Percentiles rank a stretch among this genome's conserved stretches.
Conservation (phyloP, 2,113 vertebrate species). For the Microcebus griseorufus region DNA sequence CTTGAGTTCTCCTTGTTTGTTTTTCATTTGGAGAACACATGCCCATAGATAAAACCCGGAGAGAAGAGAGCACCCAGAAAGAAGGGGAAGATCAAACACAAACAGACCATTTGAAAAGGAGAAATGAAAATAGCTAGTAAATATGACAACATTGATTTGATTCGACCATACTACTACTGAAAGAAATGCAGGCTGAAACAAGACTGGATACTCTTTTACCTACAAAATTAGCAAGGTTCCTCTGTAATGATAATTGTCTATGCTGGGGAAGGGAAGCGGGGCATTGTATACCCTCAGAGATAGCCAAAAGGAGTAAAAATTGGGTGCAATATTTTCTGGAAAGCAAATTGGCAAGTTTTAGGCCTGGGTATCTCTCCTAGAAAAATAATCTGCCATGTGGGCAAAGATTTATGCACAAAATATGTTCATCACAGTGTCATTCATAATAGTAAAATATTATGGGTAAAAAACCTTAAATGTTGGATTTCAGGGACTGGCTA, state of each 20-base stretch:
- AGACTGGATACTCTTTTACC: not conserved
- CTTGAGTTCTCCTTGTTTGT: slow-evolving; percentile 1
- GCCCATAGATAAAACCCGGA: not conserved
- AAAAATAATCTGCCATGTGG: slow-evolving; percentile 47
- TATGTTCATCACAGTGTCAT: slow-evolving; percentile 2
- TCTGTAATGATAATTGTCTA: not conserved
- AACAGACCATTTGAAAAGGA: not conserved
- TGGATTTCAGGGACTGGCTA: slow-evolving; percentile 33
- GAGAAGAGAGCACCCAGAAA: not conserved
- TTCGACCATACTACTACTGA: not conserved
- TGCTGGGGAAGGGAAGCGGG: not conserved
- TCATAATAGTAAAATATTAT: slow-evolving; percentile 61
- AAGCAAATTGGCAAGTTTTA: slow-evolving; percentile 25
- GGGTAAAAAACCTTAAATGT: not conserved
- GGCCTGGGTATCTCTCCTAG: not conserved
- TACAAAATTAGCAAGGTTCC: not conserved
- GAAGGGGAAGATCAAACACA: not conserved
- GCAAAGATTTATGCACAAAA: slow-evolving; percentile 51
- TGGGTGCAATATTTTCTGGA: not conserved
- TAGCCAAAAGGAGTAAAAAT: not conserved
- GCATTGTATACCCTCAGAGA: not conserved
- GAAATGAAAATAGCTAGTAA: not conserved
- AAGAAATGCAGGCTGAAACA: not conserved
- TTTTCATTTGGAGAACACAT: not conserved
- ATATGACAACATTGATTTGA: not conserved